A percentile compares a stretch with the other conserved stretches of the same genome.
phyloP scores from a whole-genome alignment of 92 coral and sea anemone genomes.

The Pocillopora meandrina region DNA sequence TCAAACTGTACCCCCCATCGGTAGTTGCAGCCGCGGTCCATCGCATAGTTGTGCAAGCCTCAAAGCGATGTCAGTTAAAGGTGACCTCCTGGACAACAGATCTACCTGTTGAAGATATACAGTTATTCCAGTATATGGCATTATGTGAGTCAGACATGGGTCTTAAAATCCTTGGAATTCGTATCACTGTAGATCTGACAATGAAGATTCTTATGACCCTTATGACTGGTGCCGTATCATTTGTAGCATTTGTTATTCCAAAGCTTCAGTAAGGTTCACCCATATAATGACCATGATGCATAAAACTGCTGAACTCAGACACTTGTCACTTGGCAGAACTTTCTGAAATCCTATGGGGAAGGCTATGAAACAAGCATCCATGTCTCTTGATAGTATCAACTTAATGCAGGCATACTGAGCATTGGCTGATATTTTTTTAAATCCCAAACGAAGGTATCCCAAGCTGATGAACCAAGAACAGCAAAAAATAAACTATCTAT shows the following conservation, averaged over 20 bases:
- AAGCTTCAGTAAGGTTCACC: neutral
- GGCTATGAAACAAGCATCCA: too few relatives aligned
- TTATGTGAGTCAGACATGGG: constrained; percentile 69
- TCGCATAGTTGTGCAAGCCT: constrained; percentile 63
- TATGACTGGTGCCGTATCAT: constrained; percentile 56
- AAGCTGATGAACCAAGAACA: too few relatives aligned
- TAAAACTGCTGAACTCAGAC: too few relatives aligned
- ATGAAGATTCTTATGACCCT: constrained; percentile 63
- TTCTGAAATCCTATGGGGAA: too few relatives aligned
- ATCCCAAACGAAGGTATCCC: too few relatives aligned
- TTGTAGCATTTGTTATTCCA: constrained; percentile 18
- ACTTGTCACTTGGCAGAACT: too few relatives aligned
- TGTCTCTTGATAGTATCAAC: too few relatives aligned
- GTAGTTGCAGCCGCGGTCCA: constrained; percentile 58
- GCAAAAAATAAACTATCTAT: too few relatives aligned
- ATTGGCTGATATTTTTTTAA: too few relatives aligned
- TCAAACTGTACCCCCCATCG: constrained; percentile 68
- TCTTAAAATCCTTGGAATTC: constrained; percentile 64
- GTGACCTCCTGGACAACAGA: constrained; percentile 38
- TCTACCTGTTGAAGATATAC: constrained; percentile 69
- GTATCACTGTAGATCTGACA: constrained; percentile 67
- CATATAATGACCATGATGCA: too few relatives aligned
- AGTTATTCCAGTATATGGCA: constrained; percentile 57
- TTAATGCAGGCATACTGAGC: too few relatives aligned
- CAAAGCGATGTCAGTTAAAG: constrained; percentile 55